These are phyloP conservation scores for Cirrhinus molitorella DNA, from an alignment of 2,797 vertebrate genomes.

Conservation along the genomic window DNA sequence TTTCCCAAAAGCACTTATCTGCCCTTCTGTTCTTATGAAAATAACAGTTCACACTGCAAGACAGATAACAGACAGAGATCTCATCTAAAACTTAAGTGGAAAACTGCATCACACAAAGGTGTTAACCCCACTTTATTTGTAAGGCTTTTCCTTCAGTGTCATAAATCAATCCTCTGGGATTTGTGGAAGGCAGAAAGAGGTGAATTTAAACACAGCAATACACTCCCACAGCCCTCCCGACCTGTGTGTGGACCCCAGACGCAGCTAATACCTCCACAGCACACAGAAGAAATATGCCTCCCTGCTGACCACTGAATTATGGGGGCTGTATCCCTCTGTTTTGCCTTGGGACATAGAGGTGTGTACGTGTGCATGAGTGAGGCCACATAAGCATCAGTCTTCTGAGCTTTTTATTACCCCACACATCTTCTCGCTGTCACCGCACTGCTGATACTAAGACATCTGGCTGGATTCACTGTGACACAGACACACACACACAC, in stretches of 20 bases:
- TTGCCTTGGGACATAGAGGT: conserved; percentile 36
- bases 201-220: background rate
- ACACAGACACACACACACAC: conserved; percentile 1
- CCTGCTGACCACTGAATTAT: conserved; percentile 42
- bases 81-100: background rate
- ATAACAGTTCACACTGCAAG: background rate
- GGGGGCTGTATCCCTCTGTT: background rate
- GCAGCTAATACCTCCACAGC: conserved; percentile 30
- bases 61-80: background rate
- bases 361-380: conserved; percentile 5
- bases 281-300: conserved; percentile 34
- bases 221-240: background rate
- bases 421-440: conserved; percentile 47
- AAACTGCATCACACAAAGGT: background rate
- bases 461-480: conserved; percentile 40
- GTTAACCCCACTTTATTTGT: conserved; percentile 16
- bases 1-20: background rate
- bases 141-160: background rate
- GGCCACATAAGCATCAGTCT: conserved; percentile 40
- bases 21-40: background rate
- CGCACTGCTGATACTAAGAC: conserved; percentile 40
- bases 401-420: conserved; percentile 41
- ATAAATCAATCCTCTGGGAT: conserved; percentile 5
- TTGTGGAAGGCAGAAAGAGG: background rate
- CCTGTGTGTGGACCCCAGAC: conserved; percentile 27